Base-by-base conservation (phyloP, 2,797 vertebrate species). In the Clarias platycephalus region DNA sequence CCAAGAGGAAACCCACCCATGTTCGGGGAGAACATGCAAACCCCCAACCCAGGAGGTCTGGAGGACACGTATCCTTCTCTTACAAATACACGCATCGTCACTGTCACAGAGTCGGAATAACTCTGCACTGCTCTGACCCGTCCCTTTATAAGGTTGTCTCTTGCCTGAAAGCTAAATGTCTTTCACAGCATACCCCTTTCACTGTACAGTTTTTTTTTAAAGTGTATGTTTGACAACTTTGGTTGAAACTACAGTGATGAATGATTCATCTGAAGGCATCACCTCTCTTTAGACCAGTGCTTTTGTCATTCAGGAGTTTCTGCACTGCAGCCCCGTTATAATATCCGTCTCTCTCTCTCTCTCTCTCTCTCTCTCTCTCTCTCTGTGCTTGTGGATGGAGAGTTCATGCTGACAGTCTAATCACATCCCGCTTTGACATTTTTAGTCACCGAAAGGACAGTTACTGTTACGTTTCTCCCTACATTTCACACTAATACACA, bases 351-450 rank as follows among this genome's bases (percentile, higher is more conserved):
- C 44, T 6, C 37, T 37, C 37, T 37, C 37, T 37, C 37, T 5
- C 37, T 10, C 8, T 6, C 37, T 37, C 37, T 37, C 37, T 37
- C 37, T 5, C 37, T 44, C 9, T 16, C 78, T 20, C 6, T 10
- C 26, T 80, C 3, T 64, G 60, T 64, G 10, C 60, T 22, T 20
- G n/a, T 49, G 37, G 62, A 80, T 49, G 62, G n/a, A 80, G 28
- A 22, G n/a, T 66, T 80, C 60, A 49, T 66, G n/a, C 62, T 53
- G 78, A 53, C 78, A 80, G 18, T 64, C 62, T 66, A 80, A 80
- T 53, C 62, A 80, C 78, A 53, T 49, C n/a, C 15, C 53, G 15
- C 68, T 24, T 2, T 37, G 18, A 75, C 58, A 80, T 80, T 22
- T 18, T 66, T 49, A 24, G n/a, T 66, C 78, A 66, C n/a, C 40